Base-by-base conservation (phyloP, 1,140 invertebrate species). In the Pogonomyrmex barbatus region DNA sequence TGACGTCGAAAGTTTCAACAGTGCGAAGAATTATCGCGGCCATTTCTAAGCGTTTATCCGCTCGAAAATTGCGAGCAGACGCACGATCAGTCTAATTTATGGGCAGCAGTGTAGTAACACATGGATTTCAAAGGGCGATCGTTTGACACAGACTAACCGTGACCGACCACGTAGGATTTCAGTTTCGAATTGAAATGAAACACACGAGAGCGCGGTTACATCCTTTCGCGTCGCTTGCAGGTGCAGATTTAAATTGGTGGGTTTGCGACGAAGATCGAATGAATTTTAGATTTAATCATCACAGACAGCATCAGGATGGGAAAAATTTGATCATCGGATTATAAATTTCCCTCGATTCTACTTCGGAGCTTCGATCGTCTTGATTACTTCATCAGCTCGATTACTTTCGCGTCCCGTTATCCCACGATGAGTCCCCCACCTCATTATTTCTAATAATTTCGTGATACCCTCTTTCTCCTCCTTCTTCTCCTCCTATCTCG, bases 141-240 rank as follows among this genome's bases (percentile, higher is more conserved):
- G 54, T 83, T 83, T 83, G 58, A 83, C 30, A 33, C 56, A 62
- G 68, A 75, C 67, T 30, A 83, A 83, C 54, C 54, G 68, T 54
- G 24, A 24, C 12, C 12, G 33, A 47, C 42, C 24, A 14, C 54
- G 36, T 60, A 73, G 65, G n/a, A 12, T 62, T 75, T 83, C 56
- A 54, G 45, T 82, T 71, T 82, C 36, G 17, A 75, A 68, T 68
- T 50, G 65, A 68, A 68, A 73, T 83, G 68, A 62, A 83, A 83
- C 50, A 54, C 79, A 30, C 50, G n/a, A 42, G 42, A 45, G 39
- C 62, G 36, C 65, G 52, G 52, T 58, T 50, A 39, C 68, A 62
- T 83, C 68, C 79, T 75, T 83, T 62, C 45, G 52, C 70, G 79
- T 60, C 52, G 68, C n/a, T 83, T 39, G 68, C 79, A 62, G 79